Percentiles rank a stretch among this genome's conserved stretches.
Conservation (phyloP, 2,888 invertebrate genomes). For the Drosophila infuscata region DNA sequence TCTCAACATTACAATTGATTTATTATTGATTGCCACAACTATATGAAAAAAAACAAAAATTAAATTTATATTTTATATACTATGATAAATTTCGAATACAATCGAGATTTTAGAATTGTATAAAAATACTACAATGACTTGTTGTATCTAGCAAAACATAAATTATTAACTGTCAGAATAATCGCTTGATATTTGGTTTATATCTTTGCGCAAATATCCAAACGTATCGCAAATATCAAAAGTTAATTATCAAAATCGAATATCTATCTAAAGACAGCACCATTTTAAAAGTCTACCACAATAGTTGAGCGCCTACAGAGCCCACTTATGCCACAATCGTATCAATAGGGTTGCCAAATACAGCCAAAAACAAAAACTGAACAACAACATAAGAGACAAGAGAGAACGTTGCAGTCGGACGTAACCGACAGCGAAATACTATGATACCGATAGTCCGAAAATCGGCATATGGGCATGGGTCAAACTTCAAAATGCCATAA, state of each 20-base stretch:
- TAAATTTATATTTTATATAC: not conserved
- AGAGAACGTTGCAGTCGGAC: too few relatives aligned
- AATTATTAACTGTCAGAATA: not conserved
- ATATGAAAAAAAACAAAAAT: too few relatives aligned
- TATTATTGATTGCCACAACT: not conserved
- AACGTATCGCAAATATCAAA: not conserved
- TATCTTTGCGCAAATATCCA: not conserved
- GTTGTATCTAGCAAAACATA: not conserved
- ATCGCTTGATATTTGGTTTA: not conserved
- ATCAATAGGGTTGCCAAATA: not conserved
- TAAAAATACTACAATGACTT: not conserved
- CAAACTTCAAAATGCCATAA: too few relatives aligned
- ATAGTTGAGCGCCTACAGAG: not conserved
- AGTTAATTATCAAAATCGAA: not conserved
- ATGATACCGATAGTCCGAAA: too few relatives aligned
- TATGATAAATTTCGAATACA: not conserved
- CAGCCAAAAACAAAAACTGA: too few relatives aligned
- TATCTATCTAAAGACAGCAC: not conserved
- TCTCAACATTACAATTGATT: not conserved
- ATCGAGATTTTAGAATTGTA: not conserved
- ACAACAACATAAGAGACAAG: too few relatives aligned
- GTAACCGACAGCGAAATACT: too few relatives aligned
- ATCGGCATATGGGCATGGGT: too few relatives aligned
- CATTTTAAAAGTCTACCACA: not conserved
- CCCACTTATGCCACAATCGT: slow-evolving; percentile 16